Conservation (phyloP, 2,113 vertebrate species). For the Cairina moschata region DNA sequence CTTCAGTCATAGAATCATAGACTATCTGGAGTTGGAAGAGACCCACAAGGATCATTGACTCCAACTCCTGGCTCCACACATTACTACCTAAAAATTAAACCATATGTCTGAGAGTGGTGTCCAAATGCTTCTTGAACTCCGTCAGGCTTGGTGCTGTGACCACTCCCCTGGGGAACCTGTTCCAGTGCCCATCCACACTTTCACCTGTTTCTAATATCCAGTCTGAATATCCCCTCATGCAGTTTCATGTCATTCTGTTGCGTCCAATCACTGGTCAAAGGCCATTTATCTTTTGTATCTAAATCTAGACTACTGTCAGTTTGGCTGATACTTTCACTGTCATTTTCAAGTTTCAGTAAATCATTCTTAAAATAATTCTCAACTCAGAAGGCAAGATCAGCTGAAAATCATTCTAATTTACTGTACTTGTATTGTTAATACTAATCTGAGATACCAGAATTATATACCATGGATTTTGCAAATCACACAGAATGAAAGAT, state of each 20-base stretch:
- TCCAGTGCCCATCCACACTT: background rate
- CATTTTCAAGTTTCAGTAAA: background rate
- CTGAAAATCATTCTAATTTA: background rate
- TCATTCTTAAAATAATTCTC: background rate
- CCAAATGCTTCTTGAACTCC: background rate
- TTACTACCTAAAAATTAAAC: background rate
- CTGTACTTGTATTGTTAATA: background rate
- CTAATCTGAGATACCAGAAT: background rate
- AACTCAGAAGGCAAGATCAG: background rate
- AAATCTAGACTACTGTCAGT: background rate
- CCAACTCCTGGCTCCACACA: background rate
- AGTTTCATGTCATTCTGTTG: background rate
- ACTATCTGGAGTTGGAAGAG: background rate
- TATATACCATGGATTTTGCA: background rate
- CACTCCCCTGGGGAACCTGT: background rate
- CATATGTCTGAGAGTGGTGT: background rate
- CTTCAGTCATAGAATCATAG: background rate
- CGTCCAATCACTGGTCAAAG: background rate
- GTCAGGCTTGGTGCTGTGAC: background rate
- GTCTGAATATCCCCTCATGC: background rate
- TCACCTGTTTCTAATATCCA: background rate
- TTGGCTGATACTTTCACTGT: background rate
- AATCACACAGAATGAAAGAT: background rate
- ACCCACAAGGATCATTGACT: background rate
- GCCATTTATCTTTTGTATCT: background rate